Percentiles rank a stretch among this genome's conserved stretches.
phyloP scores from a whole-genome alignment of 2,797 vertebrate species.

The Pseudotriccus pelzelni region DNA sequence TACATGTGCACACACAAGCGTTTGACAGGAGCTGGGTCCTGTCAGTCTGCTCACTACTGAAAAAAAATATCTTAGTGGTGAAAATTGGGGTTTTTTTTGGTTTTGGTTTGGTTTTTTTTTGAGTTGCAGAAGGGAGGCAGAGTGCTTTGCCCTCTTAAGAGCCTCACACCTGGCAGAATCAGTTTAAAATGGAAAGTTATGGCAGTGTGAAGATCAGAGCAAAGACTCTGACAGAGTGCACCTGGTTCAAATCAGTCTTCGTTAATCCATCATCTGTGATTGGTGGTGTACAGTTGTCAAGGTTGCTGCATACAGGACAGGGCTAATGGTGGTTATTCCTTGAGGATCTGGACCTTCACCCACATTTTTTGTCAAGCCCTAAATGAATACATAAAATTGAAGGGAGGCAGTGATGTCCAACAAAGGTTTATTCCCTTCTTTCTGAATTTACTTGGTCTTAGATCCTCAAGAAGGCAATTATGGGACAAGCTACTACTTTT shows the following conservation, averaged over 20 bases:
- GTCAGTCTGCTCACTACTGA: conserved; percentile 32
- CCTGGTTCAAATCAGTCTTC: conserved; percentile 75
- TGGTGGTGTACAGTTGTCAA: conserved; percentile 70
- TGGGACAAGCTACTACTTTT: background rate
- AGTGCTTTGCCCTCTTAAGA: conserved; percentile 72
- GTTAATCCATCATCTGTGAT: conserved; percentile 83
- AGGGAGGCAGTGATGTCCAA: background rate
- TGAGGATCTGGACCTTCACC: conserved; percentile 5
- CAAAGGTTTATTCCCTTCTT: background rate
- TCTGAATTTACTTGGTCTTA: background rate
- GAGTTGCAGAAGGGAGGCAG: conserved; percentile 43
- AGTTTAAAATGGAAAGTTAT: conserved; percentile 75
- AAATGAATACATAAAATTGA: background rate
- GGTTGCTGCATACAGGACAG: conserved; percentile 61
- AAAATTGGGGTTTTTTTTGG: conserved; percentile 36
- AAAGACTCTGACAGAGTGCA: conserved; percentile 70
- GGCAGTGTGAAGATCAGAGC: conserved; percentile 77
- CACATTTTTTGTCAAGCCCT: background rate
- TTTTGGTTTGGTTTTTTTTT: background rate
- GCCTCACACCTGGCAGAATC: conserved; percentile 65
- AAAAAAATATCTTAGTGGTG: conserved; percentile 42
- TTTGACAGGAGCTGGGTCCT: conserved; percentile 48
- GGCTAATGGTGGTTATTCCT: conserved; percentile 46
- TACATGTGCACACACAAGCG: background rate
- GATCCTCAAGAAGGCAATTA: background rate